phyloP scores from a whole-genome alignment of 2,797 vertebrate species.

The Sandelia bainsii region DNA sequence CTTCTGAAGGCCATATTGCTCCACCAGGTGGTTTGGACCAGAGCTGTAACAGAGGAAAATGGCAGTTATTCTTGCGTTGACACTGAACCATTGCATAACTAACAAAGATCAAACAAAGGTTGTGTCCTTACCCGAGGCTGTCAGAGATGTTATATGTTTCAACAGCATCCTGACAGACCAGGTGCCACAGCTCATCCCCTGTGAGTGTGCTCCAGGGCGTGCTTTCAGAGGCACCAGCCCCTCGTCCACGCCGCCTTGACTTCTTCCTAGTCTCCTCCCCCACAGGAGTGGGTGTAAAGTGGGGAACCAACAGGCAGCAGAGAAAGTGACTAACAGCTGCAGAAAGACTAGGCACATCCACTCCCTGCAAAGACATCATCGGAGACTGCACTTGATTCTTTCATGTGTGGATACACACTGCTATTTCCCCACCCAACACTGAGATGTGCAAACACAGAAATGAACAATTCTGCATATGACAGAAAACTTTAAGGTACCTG shows the following conservation, averaged over 20 bases:
- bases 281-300: constrained; percentile 71
- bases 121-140: constrained; percentile 76
- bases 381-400: constrained; percentile 18
- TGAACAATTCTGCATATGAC: neutral
- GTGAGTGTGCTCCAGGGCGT: constrained; percentile 74
- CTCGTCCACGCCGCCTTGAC: constrained; percentile 81
- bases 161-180: constrained; percentile 82
- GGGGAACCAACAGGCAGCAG: constrained; percentile 84
- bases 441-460: neutral
- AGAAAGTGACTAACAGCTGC: constrained; percentile 88
- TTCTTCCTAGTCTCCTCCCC: constrained; percentile 82
- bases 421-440: neutral
- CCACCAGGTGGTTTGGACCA: constrained; percentile 83
- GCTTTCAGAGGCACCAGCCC: constrained; percentile 66
- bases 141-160: constrained; percentile 84
- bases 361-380: constrained; percentile 73
- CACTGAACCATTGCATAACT: neutral
- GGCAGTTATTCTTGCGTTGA: constrained; percentile 1
- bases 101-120: constrained; percentile 30
- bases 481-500: constrained; percentile 75
- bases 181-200: constrained; percentile 85
- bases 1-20: constrained; percentile 85
- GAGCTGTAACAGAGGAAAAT: constrained; percentile 71
- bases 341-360: constrained; percentile 85
- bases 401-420: neutral